Conservation (phyloP, 1,140 invertebrate species). For the Bombyx mandarina region DNA sequence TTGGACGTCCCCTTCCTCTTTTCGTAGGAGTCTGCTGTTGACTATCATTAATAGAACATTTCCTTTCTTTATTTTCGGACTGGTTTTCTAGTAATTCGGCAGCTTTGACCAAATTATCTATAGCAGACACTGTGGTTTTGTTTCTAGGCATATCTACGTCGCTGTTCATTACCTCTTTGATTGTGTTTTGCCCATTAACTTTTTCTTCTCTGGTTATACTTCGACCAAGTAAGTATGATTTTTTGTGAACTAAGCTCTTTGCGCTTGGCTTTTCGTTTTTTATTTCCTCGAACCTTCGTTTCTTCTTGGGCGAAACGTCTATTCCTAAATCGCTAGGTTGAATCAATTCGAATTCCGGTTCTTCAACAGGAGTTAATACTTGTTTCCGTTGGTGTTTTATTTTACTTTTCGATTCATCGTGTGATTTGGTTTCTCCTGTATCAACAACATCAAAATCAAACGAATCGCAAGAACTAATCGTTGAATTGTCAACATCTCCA, state of each 20-base stretch:
- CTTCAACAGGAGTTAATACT: conserved; percentile 61
- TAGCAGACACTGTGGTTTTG: conserved; percentile 41
- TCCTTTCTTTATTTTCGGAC: conserved; percentile 24
- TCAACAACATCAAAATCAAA: conserved; percentile 34
- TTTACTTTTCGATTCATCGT: conserved; percentile 50
- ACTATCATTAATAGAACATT: conserved; percentile 14
- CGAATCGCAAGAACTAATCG: conserved; percentile 51
- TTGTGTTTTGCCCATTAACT: conserved; percentile 10
- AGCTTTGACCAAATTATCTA: conserved; percentile 60
- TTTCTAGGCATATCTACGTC: conserved; percentile 21
- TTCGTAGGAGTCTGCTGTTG: conserved; percentile 39
- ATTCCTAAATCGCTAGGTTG: conserved; percentile 51
- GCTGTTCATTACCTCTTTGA: conserved; percentile 13
- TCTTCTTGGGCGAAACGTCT: conserved; percentile 50
- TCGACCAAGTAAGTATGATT: conserved; percentile 53
- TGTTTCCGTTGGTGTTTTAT: conserved; percentile 68
- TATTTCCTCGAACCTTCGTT: conserved; percentile 47
- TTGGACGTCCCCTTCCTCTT: conserved; percentile 55
- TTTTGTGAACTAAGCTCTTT: conserved; percentile 52
- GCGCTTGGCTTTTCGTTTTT: conserved; percentile 29
- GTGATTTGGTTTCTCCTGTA: conserved; percentile 26
- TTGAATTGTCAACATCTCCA: conserved; percentile 24
- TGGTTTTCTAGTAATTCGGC: conserved; percentile 58
- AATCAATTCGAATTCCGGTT: conserved; percentile 62
- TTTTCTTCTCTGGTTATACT: conserved; percentile 13